phyloP scores from a whole-genome alignment of 2,113 vertebrate species.

The Zosterops japonicus region DNA sequence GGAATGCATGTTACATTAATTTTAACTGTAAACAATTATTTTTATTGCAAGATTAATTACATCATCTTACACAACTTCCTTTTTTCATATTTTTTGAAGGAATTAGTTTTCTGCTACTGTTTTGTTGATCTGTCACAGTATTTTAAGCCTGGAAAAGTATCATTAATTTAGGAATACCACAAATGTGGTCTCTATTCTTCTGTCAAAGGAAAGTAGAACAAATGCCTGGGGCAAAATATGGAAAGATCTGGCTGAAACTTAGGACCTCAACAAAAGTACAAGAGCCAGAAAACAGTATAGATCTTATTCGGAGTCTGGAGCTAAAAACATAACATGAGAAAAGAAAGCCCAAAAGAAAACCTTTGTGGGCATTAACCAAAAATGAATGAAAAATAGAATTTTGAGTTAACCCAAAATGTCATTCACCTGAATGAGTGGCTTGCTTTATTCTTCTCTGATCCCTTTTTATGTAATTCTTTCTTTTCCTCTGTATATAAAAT shows the following conservation, averaged over 20 bases:
- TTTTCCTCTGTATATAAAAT: background rate
- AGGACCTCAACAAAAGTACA: conserved; percentile 58
- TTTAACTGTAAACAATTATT: conserved; percentile 90
- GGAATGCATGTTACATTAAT: conserved; percentile 88
- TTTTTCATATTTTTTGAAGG: conserved; percentile 81
- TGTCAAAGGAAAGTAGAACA: conserved; percentile 74
- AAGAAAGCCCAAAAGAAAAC: background rate
- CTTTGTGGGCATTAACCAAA: background rate
- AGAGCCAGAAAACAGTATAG: background rate
- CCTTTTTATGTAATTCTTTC: background rate
- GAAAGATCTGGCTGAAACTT: conserved; percentile 63
- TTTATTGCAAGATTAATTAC: conserved; percentile 90
- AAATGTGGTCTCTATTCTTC: conserved; percentile 76
- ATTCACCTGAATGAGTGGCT: background rate
- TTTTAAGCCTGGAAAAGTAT: conserved; percentile 74
- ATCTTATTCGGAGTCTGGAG: background rate
- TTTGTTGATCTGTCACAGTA: conserved; percentile 79
- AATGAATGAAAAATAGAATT: background rate
- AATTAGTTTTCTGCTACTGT: conserved; percentile 77
- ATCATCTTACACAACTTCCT: conserved; percentile 81
- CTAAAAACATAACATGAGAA: background rate
- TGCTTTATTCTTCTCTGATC: background rate
- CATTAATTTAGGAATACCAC: conserved; percentile 77
- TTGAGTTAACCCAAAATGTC: background rate
- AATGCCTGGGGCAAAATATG: conserved; percentile 64